Percentiles rank a stretch among this genome's conserved stretches.
These are phyloP conservation scores for Clanis bilineata DNA, from an alignment of 2,888 invertebrate genomes.

Conservation along the genomic window DNA sequence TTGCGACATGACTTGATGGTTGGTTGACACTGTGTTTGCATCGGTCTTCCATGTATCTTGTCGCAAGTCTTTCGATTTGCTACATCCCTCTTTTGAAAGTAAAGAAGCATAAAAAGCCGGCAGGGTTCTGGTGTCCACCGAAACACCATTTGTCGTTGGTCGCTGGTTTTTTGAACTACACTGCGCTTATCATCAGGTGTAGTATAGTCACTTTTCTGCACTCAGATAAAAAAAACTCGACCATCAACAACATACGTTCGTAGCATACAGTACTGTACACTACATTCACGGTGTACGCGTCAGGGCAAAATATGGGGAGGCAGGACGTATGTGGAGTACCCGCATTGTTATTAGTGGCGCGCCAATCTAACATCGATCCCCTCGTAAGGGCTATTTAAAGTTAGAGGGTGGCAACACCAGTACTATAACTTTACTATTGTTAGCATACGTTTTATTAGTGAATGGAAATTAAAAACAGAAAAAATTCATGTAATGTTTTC, in stretches of 20 bases:
- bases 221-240: no score
- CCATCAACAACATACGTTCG: background rate
- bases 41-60: no score
- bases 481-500: background rate
- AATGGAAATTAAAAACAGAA: background rate
- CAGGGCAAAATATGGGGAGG: conserved; percentile 39
- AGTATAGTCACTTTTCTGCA: background rate
- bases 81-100: no score
- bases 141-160: no score
- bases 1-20: no score
- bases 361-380: conserved; percentile 69
- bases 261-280: conserved; percentile 12
- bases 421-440: conserved; percentile 35
- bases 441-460: background rate
- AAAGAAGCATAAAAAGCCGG: no score
- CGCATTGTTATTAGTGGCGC: conserved; percentile 74
- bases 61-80: no score
- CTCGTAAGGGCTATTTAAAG: conserved; percentile 60
- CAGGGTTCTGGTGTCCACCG: no score
- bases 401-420: conserved; percentile 58
- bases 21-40: no score
- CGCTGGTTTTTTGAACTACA: no score
- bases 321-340: conserved; percentile 51
- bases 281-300: background rate
- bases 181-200: no score